phyloP scores from a whole-genome alignment of 2,797 vertebrate species.

The Lepilemur septentrionalis region DNA sequence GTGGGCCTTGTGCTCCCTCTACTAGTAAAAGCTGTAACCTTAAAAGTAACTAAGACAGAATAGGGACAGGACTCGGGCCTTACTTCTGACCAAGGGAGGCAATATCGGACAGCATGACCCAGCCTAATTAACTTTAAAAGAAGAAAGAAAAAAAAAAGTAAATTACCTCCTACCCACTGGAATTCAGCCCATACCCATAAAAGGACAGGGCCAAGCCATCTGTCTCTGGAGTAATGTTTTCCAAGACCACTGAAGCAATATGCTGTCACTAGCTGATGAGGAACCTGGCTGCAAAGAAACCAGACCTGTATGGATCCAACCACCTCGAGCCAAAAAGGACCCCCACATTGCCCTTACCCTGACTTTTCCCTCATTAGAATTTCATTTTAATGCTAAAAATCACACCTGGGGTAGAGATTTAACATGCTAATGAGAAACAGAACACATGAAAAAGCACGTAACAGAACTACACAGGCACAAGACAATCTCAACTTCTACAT shows the following conservation, averaged over 20 bases:
- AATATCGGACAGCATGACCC: background rate
- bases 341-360: background rate
- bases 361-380: background rate
- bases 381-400: background rate
- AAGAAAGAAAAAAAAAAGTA: background rate
- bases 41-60: background rate
- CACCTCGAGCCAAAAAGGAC: background rate
- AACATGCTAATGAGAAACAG: background rate
- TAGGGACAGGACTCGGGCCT: background rate
- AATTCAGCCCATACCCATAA: background rate
- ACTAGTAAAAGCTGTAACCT: background rate
- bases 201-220: background rate
- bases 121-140: background rate
- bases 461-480: background rate
- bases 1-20: background rate
- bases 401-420: background rate
- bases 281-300: background rate
- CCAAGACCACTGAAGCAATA: background rate
- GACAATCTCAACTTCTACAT: background rate
- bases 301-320: background rate
- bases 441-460: background rate
- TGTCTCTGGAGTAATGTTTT: background rate
- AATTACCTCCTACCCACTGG: background rate
- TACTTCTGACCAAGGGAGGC: background rate
- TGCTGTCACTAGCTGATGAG: background rate